Evolutionary conservation across 2,113 vertebrate genomes (phyloP), one percentile per base, ranked within the genome.

Genomic region (Castor canadensis): DNA sequence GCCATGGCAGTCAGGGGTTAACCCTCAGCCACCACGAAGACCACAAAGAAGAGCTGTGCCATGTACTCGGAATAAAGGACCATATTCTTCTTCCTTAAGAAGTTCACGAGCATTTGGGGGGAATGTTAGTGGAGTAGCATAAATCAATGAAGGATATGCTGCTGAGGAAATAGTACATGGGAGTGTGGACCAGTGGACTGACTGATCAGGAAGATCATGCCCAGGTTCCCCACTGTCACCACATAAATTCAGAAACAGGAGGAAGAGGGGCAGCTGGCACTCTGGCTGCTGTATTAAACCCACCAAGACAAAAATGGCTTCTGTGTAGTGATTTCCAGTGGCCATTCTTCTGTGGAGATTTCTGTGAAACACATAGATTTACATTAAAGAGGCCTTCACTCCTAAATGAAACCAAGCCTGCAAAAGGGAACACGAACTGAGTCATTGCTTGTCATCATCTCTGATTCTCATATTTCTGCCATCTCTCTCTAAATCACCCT

Each of bases 41-140:
- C 19, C 1, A 22, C 60, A 60, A 96, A 96, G 62, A 94, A 96
- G 47, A 95, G 81, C 47, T 97, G 93, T 30, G n/a, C 75, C 93
- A 93, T 90, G 26, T 95, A 96, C 6, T 91, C 79, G 38, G 43
- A 84, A 28, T 95, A 96, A 40, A n/a, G 16, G 11, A 94, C 60
- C 1, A 0, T 1, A 58, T 96, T 97, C 52, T 89, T 54, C n/a
- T 88, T 62, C 9, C 58, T 52, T 16, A 94, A 26, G 16, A 94
- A 95, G 26, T 92, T 97, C 45, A 95, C 35, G 47, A 96, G 66
- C 64, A 94, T 93, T 89, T 81, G 30, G 84, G 92, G 3, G 88
- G 71, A 19, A 95, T 94, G 19, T 73, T 72, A 38, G 77, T 88
- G n/a, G 93, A 86, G 9, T 35, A 93, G 49, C 79, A 93, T 73